phyloP scores from a whole-genome alignment of 2,113 vertebrate genomes.

The Bujurquina vittata region DNA sequence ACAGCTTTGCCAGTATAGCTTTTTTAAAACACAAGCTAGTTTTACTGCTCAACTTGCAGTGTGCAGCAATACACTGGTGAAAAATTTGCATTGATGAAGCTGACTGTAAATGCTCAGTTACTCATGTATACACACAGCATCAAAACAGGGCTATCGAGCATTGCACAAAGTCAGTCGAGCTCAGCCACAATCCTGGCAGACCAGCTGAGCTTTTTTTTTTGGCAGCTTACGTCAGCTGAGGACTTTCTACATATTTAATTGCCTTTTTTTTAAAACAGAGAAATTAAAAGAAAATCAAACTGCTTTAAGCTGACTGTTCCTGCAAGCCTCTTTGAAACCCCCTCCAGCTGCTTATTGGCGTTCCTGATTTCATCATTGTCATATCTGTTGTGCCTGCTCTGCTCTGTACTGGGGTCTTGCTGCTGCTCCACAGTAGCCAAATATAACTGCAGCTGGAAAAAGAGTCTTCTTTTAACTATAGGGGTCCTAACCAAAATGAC shows the following conservation, averaged over 20 bases:
- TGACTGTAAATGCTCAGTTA: not conserved
- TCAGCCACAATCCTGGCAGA: not conserved
- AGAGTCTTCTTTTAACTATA: not conserved
- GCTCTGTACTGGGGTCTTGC: not conserved
- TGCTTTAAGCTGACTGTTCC: no score
- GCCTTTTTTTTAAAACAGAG: no score
- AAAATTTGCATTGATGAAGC: not conserved
- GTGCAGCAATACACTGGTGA: not conserved
- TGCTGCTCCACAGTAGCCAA: not conserved
- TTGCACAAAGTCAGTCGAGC: not conserved
- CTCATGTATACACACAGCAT: not conserved
- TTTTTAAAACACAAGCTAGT: not conserved
- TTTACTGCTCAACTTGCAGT: not conserved
- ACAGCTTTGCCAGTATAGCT: not conserved
- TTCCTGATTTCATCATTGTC: not conserved
- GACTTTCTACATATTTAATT: no score
- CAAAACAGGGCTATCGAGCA: not conserved
- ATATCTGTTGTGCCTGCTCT: not conserved
- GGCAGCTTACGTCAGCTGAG: no score
- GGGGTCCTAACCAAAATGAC: not conserved
- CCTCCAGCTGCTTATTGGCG: not conserved
- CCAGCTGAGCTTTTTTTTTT: no score
- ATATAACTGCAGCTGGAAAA: not conserved
- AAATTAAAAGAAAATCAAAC: no score
- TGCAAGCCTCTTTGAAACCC: not conserved